Conservation (phyloP, 2,888 invertebrate species). For the Dascillus cervinus region DNA sequence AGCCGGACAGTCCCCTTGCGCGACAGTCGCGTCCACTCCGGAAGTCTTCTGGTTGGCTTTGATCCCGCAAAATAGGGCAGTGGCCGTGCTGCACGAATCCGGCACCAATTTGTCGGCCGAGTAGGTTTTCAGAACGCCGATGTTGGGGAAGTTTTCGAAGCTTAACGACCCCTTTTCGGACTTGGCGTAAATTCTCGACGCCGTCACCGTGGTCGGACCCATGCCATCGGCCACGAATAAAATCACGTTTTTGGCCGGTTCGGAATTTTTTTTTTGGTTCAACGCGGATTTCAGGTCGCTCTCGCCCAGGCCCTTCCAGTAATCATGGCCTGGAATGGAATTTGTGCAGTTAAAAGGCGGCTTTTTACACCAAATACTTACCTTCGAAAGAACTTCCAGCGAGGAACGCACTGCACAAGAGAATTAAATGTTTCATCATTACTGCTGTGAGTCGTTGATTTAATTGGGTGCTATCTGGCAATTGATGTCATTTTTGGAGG, state of each 20-base stretch:
- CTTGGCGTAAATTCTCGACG: conserved; percentile 69
- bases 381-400: too few species aligned
- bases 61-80: conserved; percentile 76
- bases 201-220: conserved; percentile 79
- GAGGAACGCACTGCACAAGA: too few species aligned
- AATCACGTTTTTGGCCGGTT: conserved; percentile 70
- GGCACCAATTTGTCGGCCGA: conserved; percentile 80
- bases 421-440: too few species aligned
- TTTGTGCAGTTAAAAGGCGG: neutral
- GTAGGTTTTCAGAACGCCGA: conserved; percentile 86
- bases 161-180: conserved; percentile 65
- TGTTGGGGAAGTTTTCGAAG: conserved; percentile 77
- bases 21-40: conserved; percentile 66
- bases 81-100: conserved; percentile 84
- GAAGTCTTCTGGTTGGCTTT: conserved; percentile 74
- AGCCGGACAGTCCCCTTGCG: conserved; percentile 55
- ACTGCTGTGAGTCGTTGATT: too few species aligned
- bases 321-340: conserved; percentile 25
- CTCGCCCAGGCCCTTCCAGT: conserved; percentile 31
- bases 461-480: too few species aligned
- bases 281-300: conserved; percentile 30
- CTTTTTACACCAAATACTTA: neutral
- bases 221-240: conserved; percentile 87
- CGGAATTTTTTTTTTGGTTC: conserved; percentile 22
- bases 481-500: too few species aligned